A percentile compares a stretch with the other conserved stretches of the same genome.
Evolutionary conservation across 2,113 vertebrate genomes (phyloP).

Genomic region (Chionomys nivalis): DNA sequence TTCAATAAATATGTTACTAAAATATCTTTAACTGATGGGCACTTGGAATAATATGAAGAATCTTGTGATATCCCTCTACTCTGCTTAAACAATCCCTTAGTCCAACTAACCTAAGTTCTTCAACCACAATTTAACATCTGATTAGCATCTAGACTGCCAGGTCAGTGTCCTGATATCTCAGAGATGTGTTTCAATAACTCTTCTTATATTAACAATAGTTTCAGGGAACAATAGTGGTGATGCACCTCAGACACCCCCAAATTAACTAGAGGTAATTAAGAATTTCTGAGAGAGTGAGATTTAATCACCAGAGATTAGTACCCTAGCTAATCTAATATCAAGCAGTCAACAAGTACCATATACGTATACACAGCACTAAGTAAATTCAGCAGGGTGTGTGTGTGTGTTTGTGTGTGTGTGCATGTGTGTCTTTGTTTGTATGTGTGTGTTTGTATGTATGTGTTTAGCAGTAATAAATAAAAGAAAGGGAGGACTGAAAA

Average conservation of each 20-base stretch:
- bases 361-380: neutral
- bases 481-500: neutral
- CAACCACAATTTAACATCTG: neutral
- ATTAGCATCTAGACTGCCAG: neutral
- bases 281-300: neutral
- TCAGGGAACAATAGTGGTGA: neutral
- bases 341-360: too few relatives aligned
- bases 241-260: too few relatives aligned
- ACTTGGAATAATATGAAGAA: neutral
- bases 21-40: neutral
- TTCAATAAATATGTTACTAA: neutral
- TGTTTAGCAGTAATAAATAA: neutral
- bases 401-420: neutral
- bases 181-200: neutral
- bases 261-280: neutral
- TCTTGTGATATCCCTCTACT: neutral
- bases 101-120: neutral
- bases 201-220: neutral
- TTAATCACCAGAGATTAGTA: neutral
- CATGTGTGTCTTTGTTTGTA: neutral
- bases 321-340: neutral
- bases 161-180: neutral
- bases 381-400: neutral
- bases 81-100: neutral
- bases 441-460: neutral